Evolutionary conservation across 2,888 invertebrate species (phyloP), one percentile per base, ranked within the genome.

Genomic region (Celastrina argiolus): DNA sequence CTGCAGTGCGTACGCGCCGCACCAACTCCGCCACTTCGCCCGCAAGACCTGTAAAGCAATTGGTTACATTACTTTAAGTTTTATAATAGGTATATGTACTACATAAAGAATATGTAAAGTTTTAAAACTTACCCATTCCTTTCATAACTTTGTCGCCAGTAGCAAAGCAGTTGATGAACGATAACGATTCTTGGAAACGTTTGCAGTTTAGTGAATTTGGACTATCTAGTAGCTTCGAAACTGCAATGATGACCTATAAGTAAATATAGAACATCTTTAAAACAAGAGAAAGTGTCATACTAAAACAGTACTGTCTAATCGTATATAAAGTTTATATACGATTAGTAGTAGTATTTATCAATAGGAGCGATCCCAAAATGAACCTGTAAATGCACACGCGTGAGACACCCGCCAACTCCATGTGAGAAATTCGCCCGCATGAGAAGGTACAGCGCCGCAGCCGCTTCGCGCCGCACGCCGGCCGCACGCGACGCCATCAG

Each of bases 361-460:
- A 42, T 51, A 14, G 1, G 28, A 56, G 10, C n/a, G 10, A 7
- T 22, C 16, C 2, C 4, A 6, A 12, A 42, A 56, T 56, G n/a
- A 73, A 95, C 95, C 93, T 98, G 97, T 63, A 97, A 88, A 79
- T 98, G 98, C 0, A 98, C 97, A 71, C 98, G 91, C 0, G 97
- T 98, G 70, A 98, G 92, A 68, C 96, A 96, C 73, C 96, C 96
- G 45, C 96, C 93, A 65, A 94, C 93, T 61, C 95, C 96, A 80
- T 96, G 97, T 80, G 98, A 97, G 88, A 97, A 98, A 91, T 98
- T 98, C 79, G 97, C 97, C 72, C 98, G 93, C 98, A 98, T 98
- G 39, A 98, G 92, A 64, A 98, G 91, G 86, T 98, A 98, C 2
- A 98, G 92, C 31, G 98, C 94, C 59, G 97, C 97, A 76, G 97